Conservation (phyloP, 1,140 invertebrate species). For the Paramacrobiotus metropolitanus region DNA sequence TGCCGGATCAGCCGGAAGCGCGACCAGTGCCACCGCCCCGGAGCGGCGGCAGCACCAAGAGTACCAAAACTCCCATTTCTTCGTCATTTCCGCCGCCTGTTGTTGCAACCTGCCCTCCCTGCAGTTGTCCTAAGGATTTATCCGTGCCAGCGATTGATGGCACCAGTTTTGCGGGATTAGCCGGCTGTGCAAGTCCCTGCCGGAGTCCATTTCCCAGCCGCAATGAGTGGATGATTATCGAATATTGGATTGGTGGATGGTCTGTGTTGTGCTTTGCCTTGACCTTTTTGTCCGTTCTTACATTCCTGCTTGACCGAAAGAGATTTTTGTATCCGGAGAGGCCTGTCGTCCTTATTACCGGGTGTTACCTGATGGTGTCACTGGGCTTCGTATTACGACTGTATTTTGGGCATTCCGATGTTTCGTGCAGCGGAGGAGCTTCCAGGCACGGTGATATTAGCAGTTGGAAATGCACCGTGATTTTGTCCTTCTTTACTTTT, state of each 20-base stretch:
- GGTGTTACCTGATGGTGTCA: constrained; percentile 84
- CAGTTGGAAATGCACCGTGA: constrained; percentile 46
- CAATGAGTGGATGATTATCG: constrained; percentile 66
- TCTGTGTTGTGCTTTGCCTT: constrained; percentile 29
- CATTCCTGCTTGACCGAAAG: constrained; percentile 38
- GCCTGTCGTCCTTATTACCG: constrained; percentile 78
- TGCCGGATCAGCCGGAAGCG: too few relatives aligned
- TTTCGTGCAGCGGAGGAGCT: constrained; percentile 55
- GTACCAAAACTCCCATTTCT: too few relatives aligned
- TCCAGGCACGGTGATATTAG: constrained; percentile 21
- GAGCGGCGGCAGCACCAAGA: too few relatives aligned
- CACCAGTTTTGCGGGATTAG: too few relatives aligned
- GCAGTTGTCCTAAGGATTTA: too few relatives aligned
- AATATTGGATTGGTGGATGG: constrained; percentile 34
- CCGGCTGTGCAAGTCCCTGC: too few relatives aligned
- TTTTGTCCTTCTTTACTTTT: constrained; percentile 82
- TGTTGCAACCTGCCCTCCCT: too few relatives aligned
- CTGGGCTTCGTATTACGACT: constrained; percentile 66
- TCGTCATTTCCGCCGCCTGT: too few relatives aligned
- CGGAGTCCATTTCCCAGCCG: constrained; percentile 56
- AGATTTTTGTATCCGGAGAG: constrained; percentile 52
- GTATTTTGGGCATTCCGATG: constrained; percentile 54
- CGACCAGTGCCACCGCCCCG: too few relatives aligned
- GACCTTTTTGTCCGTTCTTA: constrained; percentile 36
- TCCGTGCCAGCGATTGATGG: too few relatives aligned